These are phyloP conservation scores for Brachionus calyciflorus DNA, from an alignment of 1,140 invertebrate genomes.

Conservation along the genomic window DNA sequence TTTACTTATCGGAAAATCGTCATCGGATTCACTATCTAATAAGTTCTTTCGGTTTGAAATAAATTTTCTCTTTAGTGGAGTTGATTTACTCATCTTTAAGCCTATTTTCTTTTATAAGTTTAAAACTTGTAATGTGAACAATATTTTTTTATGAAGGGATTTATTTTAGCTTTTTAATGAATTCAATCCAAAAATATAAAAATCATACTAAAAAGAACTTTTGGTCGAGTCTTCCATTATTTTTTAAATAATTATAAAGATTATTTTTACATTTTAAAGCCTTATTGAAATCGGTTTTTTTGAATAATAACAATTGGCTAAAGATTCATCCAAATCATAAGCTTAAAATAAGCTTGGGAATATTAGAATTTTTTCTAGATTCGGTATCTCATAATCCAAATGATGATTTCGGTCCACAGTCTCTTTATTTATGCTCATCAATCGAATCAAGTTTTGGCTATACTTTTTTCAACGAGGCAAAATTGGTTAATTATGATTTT, in stretches of 20 bases:
- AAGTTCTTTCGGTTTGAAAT: too few relatives aligned
- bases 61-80: too few relatives aligned
- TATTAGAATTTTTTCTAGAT: constrained; percentile 21
- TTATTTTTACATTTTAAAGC: neutral
- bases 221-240: too few relatives aligned
- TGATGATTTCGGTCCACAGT: constrained; percentile 9
- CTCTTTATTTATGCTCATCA: constrained; percentile 21
- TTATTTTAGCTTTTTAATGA: too few relatives aligned
- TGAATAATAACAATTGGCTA: constrained; percentile 19
- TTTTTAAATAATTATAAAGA: neutral
- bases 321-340: neutral
- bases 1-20: too few relatives aligned
- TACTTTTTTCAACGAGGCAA: constrained; percentile 20
- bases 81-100: too few relatives aligned
- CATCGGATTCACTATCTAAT: too few relatives aligned
- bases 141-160: too few relatives aligned
- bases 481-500: constrained; percentile 11
- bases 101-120: too few relatives aligned
- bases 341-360: neutral
- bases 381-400: constrained; percentile 1
- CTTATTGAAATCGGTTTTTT: constrained; percentile 8
- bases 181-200: too few relatives aligned
- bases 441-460: constrained; percentile 15
- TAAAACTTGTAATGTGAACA: too few relatives aligned
- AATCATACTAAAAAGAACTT: too few relatives aligned